Percentiles rank a stretch among this genome's conserved stretches.
phyloP scores from a whole-genome alignment of 2,888 invertebrate species.

The Drosophila prostipennis region DNA sequence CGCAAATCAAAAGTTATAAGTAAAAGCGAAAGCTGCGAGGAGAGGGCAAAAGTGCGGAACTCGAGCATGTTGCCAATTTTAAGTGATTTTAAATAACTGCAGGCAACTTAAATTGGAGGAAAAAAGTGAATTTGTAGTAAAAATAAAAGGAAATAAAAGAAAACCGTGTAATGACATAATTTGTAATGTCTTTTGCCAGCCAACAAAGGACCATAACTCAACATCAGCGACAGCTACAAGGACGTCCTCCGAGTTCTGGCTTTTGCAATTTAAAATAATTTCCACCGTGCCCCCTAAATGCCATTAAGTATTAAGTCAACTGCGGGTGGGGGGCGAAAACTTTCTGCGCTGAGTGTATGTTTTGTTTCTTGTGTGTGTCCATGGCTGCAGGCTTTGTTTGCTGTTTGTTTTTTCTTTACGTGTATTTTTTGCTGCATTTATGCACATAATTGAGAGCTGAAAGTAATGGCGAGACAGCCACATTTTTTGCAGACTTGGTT shows the following conservation, averaged over 20 bases:
- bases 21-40: constrained; percentile 14
- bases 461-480: constrained; percentile 25
- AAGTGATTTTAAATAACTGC: constrained; percentile 71
- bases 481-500: constrained; percentile 7
- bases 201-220: constrained; percentile 48
- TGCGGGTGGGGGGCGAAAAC: constrained; percentile 41
- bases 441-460: constrained; percentile 68
- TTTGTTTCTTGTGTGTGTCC: constrained; percentile 10
- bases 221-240: constrained; percentile 34
- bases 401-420: constrained; percentile 15
- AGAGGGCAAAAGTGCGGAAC: constrained; percentile 11
- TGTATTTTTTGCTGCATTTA: constrained; percentile 57
- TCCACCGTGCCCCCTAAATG: constrained; percentile 64
- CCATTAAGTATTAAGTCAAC: constrained; percentile 78
- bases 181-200: constrained; percentile 58
- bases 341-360: constrained; percentile 38
- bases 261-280: constrained; percentile 66
- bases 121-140: constrained; percentile 12
- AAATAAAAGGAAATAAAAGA: constrained; percentile 24
- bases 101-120: constrained; percentile 45
- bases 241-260: constrained; percentile 37
- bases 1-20: constrained; percentile 58
- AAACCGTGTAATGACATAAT: constrained; percentile 59
- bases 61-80: constrained; percentile 68
- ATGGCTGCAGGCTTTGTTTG: constrained; percentile 35